phyloP scores from a whole-genome alignment of 1,140 invertebrate genomes.

The Vanessa tameamea region DNA sequence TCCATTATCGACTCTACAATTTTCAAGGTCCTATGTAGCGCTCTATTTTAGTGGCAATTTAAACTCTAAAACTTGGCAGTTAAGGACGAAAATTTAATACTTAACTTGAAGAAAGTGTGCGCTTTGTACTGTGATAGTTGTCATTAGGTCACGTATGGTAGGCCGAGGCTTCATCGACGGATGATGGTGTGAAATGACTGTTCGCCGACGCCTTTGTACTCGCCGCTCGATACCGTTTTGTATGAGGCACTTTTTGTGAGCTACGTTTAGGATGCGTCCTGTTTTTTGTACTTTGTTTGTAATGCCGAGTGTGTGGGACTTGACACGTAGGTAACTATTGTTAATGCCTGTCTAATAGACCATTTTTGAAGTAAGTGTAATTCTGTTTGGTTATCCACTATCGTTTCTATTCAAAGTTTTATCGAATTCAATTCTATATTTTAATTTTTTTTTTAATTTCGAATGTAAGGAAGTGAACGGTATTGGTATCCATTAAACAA shows the following conservation, averaged over 20 bases:
- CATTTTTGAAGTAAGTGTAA: slow-evolving; percentile 44
- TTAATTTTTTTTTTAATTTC: not conserved
- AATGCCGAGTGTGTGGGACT: slow-evolving; percentile 76
- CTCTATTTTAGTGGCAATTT: slow-evolving; percentile 5
- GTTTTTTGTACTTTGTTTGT: slow-evolving; percentile 75
- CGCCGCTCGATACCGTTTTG: slow-evolving; percentile 71
- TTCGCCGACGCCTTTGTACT: slow-evolving; percentile 62
- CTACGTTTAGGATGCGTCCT: slow-evolving; percentile 69
- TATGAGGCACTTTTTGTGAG: slow-evolving; percentile 63
- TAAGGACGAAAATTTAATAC: slow-evolving; percentile 45
- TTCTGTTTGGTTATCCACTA: slow-evolving; percentile 45
- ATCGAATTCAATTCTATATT: not conserved
- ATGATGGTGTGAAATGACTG: slow-evolving; percentile 73
- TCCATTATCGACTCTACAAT: slow-evolving; percentile 40
- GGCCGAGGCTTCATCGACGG: slow-evolving; percentile 48
- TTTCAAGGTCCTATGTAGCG: slow-evolving; percentile 20
- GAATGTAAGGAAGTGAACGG: slow-evolving; percentile 42
- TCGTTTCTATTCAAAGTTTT: slow-evolving; percentile 3
- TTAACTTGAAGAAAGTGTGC: slow-evolving; percentile 28
- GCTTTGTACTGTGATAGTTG: slow-evolving; percentile 50
- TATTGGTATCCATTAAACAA: slow-evolving; percentile 63
- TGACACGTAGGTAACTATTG: slow-evolving; percentile 77
- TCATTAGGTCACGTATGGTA: slow-evolving; percentile 72
- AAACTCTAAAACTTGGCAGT: slow-evolving; percentile 3
- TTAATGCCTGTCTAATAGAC: slow-evolving; percentile 61